Base-by-base conservation (phyloP, 2,113 vertebrate genomes). In the Pithys albifrons region DNA sequence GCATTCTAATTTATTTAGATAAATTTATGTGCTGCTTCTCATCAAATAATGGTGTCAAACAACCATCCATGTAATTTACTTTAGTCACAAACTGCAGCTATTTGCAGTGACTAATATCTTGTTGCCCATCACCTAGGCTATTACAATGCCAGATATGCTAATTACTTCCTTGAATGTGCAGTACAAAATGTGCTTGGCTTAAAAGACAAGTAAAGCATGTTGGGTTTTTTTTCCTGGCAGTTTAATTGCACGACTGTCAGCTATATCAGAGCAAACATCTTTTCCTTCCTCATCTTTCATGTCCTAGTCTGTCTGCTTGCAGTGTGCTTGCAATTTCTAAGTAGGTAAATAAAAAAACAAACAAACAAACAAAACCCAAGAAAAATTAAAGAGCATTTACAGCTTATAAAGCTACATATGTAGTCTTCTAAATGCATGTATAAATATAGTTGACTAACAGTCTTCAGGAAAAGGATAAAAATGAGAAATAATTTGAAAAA, bases 161-260 rank as follows among this genome's bases (percentile, higher is more conserved):
- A 97, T 96, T 96, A 92, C 87, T 95, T 97, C 96, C 95, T 96
- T 88, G 94, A 94, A 91, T 95, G 78, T 96, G 89, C 80, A 71
- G 93, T 55, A 96, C 82, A 88, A 95, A 96, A 96, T 91, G 91
- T 96, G 59, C 93, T 93, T 83, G 45, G 59, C 91, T 92, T 88
- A 65, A 97, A 97, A 96, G 84, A 94, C 46, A 91, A 91, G 85
- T 58, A 96, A 82, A 96, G 52, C 28, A 24, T 61, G n/a, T 58
- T 70, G 55, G 19, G 7, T 8, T n/a, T 81, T 84, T 92, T 92
- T 73, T 90, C 76, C 92, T 97, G 96, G 94, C 96, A 98, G 91
- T 93, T 96, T 98, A 98, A 98, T 97, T 97, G 95, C 86, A 95
- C 14, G 0, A 85, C 91, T 98, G 96, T 98, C 97, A 97, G 62